Evolutionary conservation across 92 coral and sea anemone genomes (phyloP), one percentile per base, ranked within the genome.

Genomic region (Nematostella vectensis): DNA sequence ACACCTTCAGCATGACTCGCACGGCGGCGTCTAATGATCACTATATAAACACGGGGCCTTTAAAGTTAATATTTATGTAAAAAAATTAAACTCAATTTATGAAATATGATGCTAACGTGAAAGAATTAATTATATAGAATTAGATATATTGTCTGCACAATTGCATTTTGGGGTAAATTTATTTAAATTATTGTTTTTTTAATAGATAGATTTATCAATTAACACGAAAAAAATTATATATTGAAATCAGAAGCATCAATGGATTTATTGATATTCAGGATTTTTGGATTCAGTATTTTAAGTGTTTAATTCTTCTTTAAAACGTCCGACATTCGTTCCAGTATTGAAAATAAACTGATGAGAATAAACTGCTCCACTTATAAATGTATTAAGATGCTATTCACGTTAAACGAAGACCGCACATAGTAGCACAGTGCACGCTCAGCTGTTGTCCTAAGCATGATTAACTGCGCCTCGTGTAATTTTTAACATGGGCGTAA

Each of bases 361-460:
- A n/a, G n/a, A n/a, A n/a, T n/a, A n/a, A n/a, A n/a, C n/a, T n/a
- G n/a, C n/a, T n/a, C n/a, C n/a, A n/a, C n/a, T n/a, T n/a, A n/a
- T n/a, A n/a, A n/a, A n/a, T n/a, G n/a, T n/a, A n/a, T n/a, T n/a
- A n/a, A n/a, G n/a, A n/a, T n/a, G n/a, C n/a, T n/a, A n/a, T n/a
- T n/a, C n/a, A n/a, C n/a, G n/a, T n/a, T n/a, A n/a, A n/a, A n/a
- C n/a, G n/a, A n/a, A n/a, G n/a, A n/a, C n/a, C n/a, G 9, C 23
- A 10, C 12, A 6, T 10, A 22, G 4, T 9, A 11, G 12, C 23
- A 11, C 23, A 4, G 51, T 22, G 23, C 51, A 45, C 18, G 51
- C 51, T 4, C 23, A 45, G 15, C 42, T 36, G 15, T 36, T 36
- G 8, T 36, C 42, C 51, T 45, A 45, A 45, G 51, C 51, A 45